Evolutionary conservation across 2,888 invertebrate genomes (phyloP), one percentile per base, ranked within the genome.

Genomic region (Pomacea canaliculata): DNA sequence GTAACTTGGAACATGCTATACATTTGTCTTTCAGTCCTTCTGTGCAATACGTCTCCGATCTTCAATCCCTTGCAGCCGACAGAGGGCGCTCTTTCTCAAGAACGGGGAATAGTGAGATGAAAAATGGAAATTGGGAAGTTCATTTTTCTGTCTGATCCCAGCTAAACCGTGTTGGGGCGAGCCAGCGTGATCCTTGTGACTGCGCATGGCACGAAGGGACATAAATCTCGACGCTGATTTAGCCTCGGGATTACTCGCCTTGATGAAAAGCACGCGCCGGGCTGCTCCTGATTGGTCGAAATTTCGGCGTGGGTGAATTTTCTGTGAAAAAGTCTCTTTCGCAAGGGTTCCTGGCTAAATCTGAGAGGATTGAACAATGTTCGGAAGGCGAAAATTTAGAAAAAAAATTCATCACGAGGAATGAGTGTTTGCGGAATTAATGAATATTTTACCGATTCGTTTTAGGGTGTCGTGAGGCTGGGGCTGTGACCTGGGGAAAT

Each of bases 91-190:
- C n/a, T 63, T 63, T 63, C 63, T 63, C 63, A 63, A 63, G 63
- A 63, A 16, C 23, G 27, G 19, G 37, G 27, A 63, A 27, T 19
- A 63, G 23, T 56, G 51, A 27, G 27, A 63, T 63, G 63, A 63
- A 63, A 63, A 63, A 63, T 63, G 63, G 63, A 63, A 68, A 68
- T 68, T 27, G 68, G 68, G 37, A 68, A 68, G 68, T 68, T 68
- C 68, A 68, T 68, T 68, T 68, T 68, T 68, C 68, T 68, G 68
- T 68, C 68, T 68, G 68, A 68, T 27, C 68, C 68, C 37, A 68
- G 68, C 68, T 68, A 46, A 68, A 27, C 68, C 68, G 68, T 68
- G 68, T 68, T 68, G 68, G 68, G 68, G 68, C 37, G 37, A 19
- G 37, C 27, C 18, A 19, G 18, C 48, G 18, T 37, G 68, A 27